These are phyloP conservation scores for Probaryconus sp. DNA, from an alignment of 1,140 invertebrate species.

Conservation along the genomic window DNA sequence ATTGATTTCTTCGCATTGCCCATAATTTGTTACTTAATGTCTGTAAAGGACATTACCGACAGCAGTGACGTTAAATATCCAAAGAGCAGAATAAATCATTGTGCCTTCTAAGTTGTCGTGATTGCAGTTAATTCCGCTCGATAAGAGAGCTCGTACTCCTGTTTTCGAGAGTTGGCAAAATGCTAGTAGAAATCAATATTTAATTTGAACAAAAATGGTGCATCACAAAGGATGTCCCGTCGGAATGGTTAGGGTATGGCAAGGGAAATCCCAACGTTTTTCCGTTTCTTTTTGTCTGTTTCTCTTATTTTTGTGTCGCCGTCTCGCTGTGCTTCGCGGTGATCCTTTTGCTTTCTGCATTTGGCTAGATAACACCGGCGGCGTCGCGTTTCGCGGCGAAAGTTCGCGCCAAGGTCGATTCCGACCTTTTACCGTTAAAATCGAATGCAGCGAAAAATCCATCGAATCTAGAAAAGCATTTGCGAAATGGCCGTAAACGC, in stretches of 20 bases:
- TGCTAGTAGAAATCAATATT: conserved; percentile 66
- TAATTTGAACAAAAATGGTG: conserved; percentile 64
- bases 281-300: conserved; percentile 10
- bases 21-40: too few relatives aligned
- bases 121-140: too few relatives aligned
- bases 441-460: conserved; percentile 12
- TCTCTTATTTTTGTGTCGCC: conserved; percentile 12
- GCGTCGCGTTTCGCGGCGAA: conserved; percentile 18
- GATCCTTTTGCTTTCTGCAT: conserved; percentile 15
- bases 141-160: neutral
- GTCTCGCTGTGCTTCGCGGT: conserved; percentile 22
- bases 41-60: too few relatives aligned
- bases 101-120: too few relatives aligned
- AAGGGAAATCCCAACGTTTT: conserved; percentile 1
- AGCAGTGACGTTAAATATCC: too few relatives aligned
- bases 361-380: neutral
- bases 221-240: conserved; percentile 57
- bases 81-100: too few relatives aligned
- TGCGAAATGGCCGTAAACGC: conserved; percentile 18
- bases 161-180: neutral
- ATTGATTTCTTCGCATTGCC: too few relatives aligned
- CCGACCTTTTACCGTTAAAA: conserved; percentile 5
- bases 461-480: conserved; percentile 10
- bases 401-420: conserved; percentile 27
- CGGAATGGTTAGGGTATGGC: neutral